These are phyloP conservation scores for Ceratitis capitata DNA, from an alignment of 1,140 invertebrate genomes.

Conservation along the genomic window DNA sequence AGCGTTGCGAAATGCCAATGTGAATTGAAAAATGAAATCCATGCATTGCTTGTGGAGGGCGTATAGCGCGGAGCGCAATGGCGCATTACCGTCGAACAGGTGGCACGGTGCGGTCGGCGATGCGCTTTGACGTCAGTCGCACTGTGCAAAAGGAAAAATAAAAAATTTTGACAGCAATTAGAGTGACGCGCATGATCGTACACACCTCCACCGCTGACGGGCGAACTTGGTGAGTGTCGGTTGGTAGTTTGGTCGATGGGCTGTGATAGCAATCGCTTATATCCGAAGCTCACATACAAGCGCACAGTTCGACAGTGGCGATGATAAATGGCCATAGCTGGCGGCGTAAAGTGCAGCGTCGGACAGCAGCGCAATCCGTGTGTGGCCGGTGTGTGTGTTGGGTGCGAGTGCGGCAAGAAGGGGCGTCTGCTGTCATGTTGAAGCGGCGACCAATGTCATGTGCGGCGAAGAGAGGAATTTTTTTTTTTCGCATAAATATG, in stretches of 20 bases:
- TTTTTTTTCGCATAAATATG: background rate
- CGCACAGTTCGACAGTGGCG: background rate
- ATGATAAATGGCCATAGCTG: slow-evolving; percentile 7
- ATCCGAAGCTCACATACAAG: too few species aligned
- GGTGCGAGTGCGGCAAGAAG: background rate
- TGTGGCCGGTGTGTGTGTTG: background rate
- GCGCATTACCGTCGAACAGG: too few species aligned
- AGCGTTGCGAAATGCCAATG: slow-evolving; percentile 11
- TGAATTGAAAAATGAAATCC: slow-evolving; percentile 10
- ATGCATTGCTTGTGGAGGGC: background rate
- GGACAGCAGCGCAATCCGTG: background rate
- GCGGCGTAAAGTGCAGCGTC: background rate
- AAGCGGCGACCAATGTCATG: background rate
- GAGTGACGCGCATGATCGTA: slow-evolving; percentile 5
- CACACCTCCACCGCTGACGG: background rate
- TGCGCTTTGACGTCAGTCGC: slow-evolving; percentile 24
- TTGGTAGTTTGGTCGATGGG: background rate
- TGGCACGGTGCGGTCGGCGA: background rate
- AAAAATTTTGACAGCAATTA: slow-evolving; percentile 30
- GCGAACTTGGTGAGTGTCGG: background rate
- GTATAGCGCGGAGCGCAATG: background rate
- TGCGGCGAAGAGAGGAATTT: background rate
- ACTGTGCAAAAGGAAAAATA: background rate
- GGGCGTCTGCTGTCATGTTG: background rate
- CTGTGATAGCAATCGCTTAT: background rate